phyloP scores from a whole-genome alignment of 2,797 vertebrate genomes.

The Coranthus polyacanthus region DNA sequence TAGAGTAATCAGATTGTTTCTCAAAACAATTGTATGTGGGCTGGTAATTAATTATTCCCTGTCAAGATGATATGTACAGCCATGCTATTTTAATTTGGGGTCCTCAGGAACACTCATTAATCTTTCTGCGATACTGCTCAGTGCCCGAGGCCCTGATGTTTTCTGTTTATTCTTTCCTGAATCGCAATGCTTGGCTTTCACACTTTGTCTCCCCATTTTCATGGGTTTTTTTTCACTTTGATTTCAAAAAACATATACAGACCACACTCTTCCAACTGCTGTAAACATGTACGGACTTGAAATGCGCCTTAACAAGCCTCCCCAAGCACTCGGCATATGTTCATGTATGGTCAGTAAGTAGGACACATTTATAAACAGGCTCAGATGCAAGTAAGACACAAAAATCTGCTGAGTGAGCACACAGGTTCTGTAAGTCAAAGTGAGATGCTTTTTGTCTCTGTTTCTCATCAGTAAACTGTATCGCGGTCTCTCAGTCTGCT shows the following conservation, averaged over 20 bases:
- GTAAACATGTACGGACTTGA: background rate
- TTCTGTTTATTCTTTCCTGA: conserved; percentile 38
- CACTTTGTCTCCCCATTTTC: conserved; percentile 20
- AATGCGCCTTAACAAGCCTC: conserved; percentile 32
- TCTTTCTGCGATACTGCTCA: conserved; percentile 62
- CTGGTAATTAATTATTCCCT: conserved; percentile 70
- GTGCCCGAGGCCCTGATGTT: conserved; percentile 42
- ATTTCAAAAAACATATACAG: conserved; percentile 32
- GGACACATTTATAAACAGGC: conserved; percentile 61
- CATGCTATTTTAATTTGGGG: conserved; percentile 73
- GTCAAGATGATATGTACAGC: conserved; percentile 67
- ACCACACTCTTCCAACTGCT: conserved; percentile 4
- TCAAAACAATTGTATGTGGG: conserved; percentile 52
- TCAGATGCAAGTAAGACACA: conserved; percentile 32
- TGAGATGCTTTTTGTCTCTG: conserved; percentile 31
- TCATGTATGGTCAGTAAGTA: conserved; percentile 54
- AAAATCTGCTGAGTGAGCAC: conserved; percentile 52
- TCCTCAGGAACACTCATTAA: conserved; percentile 71
- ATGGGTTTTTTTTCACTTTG: conserved; percentile 17
- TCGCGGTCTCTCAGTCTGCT: conserved; percentile 34
- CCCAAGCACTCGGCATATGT: background rate
- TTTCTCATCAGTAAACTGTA: conserved; percentile 39
- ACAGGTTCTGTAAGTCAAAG: conserved; percentile 26
- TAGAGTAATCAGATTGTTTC: conserved; percentile 55
- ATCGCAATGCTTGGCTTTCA: conserved; percentile 19